phyloP scores from a whole-genome alignment of 2,113 vertebrate species.

The Catagonus wagneri region DNA sequence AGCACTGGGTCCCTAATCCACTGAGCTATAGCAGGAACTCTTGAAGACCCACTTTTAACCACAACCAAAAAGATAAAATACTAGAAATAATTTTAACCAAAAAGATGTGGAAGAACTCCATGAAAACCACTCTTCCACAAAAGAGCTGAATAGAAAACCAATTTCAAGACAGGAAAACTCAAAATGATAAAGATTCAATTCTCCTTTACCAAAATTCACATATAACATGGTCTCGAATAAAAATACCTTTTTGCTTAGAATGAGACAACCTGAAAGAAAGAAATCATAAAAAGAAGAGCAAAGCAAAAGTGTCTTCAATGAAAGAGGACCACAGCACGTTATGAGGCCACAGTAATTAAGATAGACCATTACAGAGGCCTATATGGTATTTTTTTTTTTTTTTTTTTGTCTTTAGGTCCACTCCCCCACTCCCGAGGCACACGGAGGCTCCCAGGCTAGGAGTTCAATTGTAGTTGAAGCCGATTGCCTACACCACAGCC shows the following conservation, averaged over 20 bases:
- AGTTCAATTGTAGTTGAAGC: no score
- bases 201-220: slow-evolving; percentile 23
- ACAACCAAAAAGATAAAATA: slow-evolving; percentile 10
- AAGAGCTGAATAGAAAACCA: neutral
- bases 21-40: no score
- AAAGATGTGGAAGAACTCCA: neutral
- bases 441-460: no score
- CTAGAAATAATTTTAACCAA: neutral
- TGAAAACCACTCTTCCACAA: neutral
- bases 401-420: no score
- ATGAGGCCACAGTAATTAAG: neutral
- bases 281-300: neutral
- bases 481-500: no score
- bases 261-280: neutral
- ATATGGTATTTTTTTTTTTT: no score
- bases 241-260: neutral
- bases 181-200: slow-evolving; percentile 28
- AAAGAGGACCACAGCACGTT: neutral
- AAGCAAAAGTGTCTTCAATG: neutral
- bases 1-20: no score
- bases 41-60: neutral
- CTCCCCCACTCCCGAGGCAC: no score
- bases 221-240: neutral
- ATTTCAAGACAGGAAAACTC: neutral
- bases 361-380: neutral